Evolutionary conservation across 2,888 invertebrate genomes (phyloP).

Genomic region (Harpalus rubripes): DNA sequence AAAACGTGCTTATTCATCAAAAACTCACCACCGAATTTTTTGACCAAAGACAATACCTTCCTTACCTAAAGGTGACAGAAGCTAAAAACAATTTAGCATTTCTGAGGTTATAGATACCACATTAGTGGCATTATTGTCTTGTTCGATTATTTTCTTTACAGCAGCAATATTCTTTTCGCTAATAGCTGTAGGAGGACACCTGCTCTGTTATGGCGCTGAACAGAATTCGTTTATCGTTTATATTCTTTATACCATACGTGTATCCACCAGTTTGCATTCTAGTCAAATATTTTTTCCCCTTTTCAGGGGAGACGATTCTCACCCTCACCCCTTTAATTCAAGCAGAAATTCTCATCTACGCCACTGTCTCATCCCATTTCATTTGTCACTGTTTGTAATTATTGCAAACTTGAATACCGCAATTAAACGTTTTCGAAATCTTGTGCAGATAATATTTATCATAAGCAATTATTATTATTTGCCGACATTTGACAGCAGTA

Average conservation of each 20-base stretch:
- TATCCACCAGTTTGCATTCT: neutral
- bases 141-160: too few relatives aligned
- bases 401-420: constrained; percentile 1
- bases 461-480: constrained; percentile 16
- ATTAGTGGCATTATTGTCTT: too few relatives aligned
- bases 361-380: neutral
- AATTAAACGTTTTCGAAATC: neutral
- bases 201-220: too few relatives aligned
- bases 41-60: too few relatives aligned
- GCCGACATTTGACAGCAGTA: constrained; percentile 13
- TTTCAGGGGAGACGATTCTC: neutral
- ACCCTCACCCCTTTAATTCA: neutral
- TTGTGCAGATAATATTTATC: constrained; percentile 22
- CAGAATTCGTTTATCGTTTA: neutral
- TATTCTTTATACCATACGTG: neutral
- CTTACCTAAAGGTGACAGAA: too few relatives aligned
- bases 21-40: too few relatives aligned
- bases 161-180: too few relatives aligned
- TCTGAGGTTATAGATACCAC: too few relatives aligned
- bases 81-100: too few relatives aligned
- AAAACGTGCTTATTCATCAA: too few relatives aligned
- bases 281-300: neutral
- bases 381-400: constrained; percentile 1
- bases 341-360: neutral
- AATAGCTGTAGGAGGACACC: too few relatives aligned